Conservation (phyloP, 2,888 invertebrate species). For the Dendrolimus pini region DNA sequence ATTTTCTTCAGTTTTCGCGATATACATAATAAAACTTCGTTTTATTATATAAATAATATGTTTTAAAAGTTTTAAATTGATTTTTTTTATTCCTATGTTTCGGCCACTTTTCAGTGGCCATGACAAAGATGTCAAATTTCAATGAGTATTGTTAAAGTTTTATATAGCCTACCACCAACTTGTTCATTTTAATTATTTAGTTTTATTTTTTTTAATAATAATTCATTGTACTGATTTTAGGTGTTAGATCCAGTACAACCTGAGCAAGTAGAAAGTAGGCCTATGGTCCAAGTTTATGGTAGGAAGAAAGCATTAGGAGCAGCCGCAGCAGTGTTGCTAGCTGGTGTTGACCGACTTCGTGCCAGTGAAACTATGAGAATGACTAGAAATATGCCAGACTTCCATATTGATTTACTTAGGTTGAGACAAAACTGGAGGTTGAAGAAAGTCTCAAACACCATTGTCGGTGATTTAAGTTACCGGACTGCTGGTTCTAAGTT, state of each 20-base stretch:
- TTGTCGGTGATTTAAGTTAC: conserved; percentile 97
- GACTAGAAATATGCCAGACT: conserved; percentile 87
- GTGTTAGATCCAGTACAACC: conserved; percentile 92
- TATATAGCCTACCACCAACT: too few species aligned
- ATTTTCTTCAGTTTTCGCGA: too few species aligned
- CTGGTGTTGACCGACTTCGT: conserved; percentile 91
- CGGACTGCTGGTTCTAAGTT: conserved; percentile 96
- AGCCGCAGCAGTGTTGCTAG: conserved; percentile 89
- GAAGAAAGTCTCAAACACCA: conserved; percentile 96
- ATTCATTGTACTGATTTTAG: conserved; percentile 26
- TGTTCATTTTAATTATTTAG: too few species aligned
- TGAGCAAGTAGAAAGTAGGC: conserved; percentile 87
- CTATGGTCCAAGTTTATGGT: conserved; percentile 93
- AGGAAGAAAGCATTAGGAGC: conserved; percentile 94
- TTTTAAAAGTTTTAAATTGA: too few species aligned
- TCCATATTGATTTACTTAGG: conserved; percentile 92
- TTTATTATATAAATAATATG: too few species aligned
- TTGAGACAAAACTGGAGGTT: conserved; percentile 95
- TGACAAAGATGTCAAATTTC: too few species aligned
- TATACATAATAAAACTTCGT: too few species aligned
- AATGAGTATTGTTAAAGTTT: too few species aligned
- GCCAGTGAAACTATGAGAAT: conserved; percentile 87
- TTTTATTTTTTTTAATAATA: background rate
- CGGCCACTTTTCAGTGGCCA: too few species aligned
- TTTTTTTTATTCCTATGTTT: too few species aligned